Conservation (phyloP, 2,113 vertebrate species). For the Dolichallabes microphthalmus region DNA sequence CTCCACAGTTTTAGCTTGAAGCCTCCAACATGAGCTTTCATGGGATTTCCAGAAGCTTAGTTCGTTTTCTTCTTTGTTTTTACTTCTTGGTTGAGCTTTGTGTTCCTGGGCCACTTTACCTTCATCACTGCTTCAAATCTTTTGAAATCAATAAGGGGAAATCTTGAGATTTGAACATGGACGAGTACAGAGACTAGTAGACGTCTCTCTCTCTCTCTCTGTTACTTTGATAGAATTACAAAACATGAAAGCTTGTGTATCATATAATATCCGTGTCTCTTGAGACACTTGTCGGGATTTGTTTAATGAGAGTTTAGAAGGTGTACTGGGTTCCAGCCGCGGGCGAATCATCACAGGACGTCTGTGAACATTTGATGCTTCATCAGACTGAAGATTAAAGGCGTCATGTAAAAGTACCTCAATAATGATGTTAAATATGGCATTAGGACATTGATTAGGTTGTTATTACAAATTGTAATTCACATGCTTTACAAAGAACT, state of each 20-base stretch:
- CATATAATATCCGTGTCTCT: slow-evolving; percentile 1
- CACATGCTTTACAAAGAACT: neutral
- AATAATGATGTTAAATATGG: neutral
- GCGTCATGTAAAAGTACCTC: neutral
- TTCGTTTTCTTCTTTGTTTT: neutral
- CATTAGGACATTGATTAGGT: neutral
- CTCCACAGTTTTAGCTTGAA: neutral
- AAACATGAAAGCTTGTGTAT: neutral
- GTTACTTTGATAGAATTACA: neutral
- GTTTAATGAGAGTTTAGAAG: neutral
- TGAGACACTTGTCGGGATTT: neutral
- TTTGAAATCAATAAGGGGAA: slow-evolving; percentile 8
- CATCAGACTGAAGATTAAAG: neutral
- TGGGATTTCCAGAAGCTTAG: slow-evolving; percentile 16
- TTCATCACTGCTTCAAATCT: neutral
- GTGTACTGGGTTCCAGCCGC: neutral
- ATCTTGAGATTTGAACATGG: slow-evolving; percentile 12
- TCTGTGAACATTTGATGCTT: neutral
- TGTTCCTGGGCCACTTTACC: slow-evolving; percentile 7
- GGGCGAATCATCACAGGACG: neutral
- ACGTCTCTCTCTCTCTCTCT: neutral
- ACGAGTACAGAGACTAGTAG: neutral
- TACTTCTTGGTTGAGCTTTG: neutral
- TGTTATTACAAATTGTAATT: neutral
- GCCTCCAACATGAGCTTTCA: neutral